Evolutionary conservation across 2,113 vertebrate genomes (phyloP).

Genomic region (Dunckerocampus dactyliophorus): DNA sequence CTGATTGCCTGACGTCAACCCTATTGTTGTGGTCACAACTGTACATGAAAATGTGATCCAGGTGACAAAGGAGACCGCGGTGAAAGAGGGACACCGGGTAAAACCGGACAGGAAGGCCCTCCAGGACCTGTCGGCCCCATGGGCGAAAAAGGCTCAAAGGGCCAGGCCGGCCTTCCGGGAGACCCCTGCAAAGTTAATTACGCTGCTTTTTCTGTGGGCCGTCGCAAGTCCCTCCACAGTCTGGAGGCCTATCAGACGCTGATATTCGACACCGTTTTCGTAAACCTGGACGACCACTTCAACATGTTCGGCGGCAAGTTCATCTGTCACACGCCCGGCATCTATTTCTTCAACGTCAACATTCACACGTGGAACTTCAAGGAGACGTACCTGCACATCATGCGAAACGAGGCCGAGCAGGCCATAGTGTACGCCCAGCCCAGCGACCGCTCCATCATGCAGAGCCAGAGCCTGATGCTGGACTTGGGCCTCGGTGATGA

Average conservation of each 20-base stretch:
- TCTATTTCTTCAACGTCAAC: constrained; percentile 94
- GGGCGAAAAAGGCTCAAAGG: constrained; percentile 83
- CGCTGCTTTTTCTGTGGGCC: constrained; percentile 87
- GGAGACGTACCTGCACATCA: constrained; percentile 93
- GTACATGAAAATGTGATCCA: constrained; percentile 38
- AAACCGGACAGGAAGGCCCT: constrained; percentile 81
- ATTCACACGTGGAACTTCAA: constrained; percentile 99
- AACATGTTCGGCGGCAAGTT: constrained; percentile 87
- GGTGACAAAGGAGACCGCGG: constrained; percentile 93
- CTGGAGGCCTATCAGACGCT: constrained; percentile 82
- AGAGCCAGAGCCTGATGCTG: constrained; percentile 94
- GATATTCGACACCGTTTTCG: constrained; percentile 87
- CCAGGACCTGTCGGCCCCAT: constrained; percentile 70
- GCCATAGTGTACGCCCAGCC: constrained; percentile 92
- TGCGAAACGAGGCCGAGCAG: constrained; percentile 79
- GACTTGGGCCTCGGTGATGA: constrained; percentile 75
- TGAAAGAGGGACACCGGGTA: constrained; percentile 81
- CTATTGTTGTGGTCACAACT: not conserved
- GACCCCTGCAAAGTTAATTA: constrained; percentile 78
- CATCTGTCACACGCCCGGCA: constrained; percentile 74
- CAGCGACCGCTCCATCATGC: constrained; percentile 96
- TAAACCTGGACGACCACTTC: constrained; percentile 85
- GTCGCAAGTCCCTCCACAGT: constrained; percentile 87
- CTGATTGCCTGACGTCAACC: not conserved
- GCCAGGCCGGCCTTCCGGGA: constrained; percentile 80